Evolutionary conservation across 2,888 invertebrate genomes (phyloP).

Genomic region (Acleris emargana): DNA sequence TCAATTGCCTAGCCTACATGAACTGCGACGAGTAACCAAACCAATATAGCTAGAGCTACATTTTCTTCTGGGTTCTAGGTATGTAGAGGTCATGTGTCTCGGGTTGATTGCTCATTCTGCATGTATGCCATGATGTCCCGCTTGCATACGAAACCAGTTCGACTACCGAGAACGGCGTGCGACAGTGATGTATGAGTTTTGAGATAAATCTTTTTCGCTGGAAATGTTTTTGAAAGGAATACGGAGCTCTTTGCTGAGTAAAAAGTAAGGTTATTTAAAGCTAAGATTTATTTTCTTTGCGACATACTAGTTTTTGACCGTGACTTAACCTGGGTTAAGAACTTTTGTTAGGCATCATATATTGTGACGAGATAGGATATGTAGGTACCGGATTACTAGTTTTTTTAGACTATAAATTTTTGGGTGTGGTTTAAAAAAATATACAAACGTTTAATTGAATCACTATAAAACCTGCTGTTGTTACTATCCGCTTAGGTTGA

Average conservation of each 20-base stretch:
- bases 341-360: too few species aligned
- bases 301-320: too few species aligned
- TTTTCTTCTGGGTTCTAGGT: neutral
- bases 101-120: slow-evolving; percentile 56
- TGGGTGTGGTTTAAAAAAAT: too few species aligned
- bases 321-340: too few species aligned
- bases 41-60: slow-evolving; percentile 9
- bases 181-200: slow-evolving; percentile 67
- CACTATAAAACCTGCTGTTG: too few species aligned
- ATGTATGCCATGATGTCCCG: slow-evolving; percentile 44
- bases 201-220: slow-evolving; percentile 50
- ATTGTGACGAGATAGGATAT: too few species aligned
- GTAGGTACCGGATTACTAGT: too few species aligned
- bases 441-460: too few species aligned
- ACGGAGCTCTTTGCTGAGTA: neutral
- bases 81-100: slow-evolving; percentile 4
- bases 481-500: too few species aligned
- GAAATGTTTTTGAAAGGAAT: slow-evolving; percentile 16
- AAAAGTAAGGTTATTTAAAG: neutral
- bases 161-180: slow-evolving; percentile 67
- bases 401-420: too few species aligned
- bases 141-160: slow-evolving; percentile 61
- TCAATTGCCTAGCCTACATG: slow-evolving; percentile 18
- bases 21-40: neutral
- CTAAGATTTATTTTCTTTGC: neutral